Percentiles rank a stretch among this genome's conserved stretches.
phyloP scores from a whole-genome alignment of 2,888 invertebrate genomes.

The Zeuzera pyrina region DNA sequence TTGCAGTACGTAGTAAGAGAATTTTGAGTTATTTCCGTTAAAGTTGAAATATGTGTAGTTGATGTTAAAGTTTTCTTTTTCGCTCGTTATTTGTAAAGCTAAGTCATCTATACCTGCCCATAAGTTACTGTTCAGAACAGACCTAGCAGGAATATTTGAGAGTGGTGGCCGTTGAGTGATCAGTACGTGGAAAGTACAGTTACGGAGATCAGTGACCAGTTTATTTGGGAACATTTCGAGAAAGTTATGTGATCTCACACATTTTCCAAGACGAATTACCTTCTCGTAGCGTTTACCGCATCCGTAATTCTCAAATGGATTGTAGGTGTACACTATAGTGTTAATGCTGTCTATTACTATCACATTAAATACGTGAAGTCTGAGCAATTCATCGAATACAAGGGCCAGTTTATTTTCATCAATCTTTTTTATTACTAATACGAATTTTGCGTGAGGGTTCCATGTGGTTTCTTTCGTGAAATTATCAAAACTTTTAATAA shows the following conservation, averaged over 20 bases:
- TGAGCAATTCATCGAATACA: slow-evolving; percentile 32
- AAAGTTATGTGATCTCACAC: slow-evolving; percentile 18
- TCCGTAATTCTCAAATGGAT: slow-evolving; percentile 39
- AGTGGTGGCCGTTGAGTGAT: slow-evolving; percentile 38
- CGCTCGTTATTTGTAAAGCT: slow-evolving; percentile 27
- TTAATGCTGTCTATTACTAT: slow-evolving; percentile 27
- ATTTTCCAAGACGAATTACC: slow-evolving; percentile 32
- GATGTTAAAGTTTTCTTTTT: slow-evolving; percentile 29
- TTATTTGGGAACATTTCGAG: slow-evolving; percentile 23
- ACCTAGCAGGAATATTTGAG: slow-evolving; percentile 25
- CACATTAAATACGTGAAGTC: slow-evolving; percentile 24
- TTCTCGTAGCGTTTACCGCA: slow-evolving; percentile 39
- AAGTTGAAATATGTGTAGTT: slow-evolving; percentile 23
- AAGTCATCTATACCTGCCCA: slow-evolving; percentile 17
- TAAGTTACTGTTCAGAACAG: background rate
- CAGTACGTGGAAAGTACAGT: slow-evolving; percentile 33
- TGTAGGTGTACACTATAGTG: slow-evolving; percentile 35
- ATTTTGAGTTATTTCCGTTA: slow-evolving; percentile 16
- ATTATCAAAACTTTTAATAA: background rate
- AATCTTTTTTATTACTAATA: slow-evolving; percentile 26
- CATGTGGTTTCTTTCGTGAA: slow-evolving; percentile 18
- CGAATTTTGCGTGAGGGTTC: slow-evolving; percentile 28
- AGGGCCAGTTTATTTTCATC: slow-evolving; percentile 13
- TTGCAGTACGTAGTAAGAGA: slow-evolving; percentile 22
- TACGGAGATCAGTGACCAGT: slow-evolving; percentile 27